Base-by-base conservation (phyloP, 2,797 vertebrate species). In the Diplodus sargus region DNA sequence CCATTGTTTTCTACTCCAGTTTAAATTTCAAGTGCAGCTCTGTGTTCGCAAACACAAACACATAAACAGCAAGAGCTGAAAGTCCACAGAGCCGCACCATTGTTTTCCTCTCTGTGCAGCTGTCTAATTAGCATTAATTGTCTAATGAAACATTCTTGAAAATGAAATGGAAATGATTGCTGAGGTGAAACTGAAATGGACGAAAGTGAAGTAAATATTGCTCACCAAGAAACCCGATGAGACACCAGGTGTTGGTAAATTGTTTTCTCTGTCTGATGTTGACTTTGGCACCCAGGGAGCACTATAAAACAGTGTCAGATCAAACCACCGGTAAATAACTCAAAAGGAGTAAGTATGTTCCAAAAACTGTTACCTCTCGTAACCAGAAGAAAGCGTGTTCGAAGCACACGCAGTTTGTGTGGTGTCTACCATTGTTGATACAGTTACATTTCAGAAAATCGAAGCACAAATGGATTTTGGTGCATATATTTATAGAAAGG, bases 171-270 rank as follows among this genome's bases (percentile, higher is more conserved):
- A 39, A 73, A 66, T 28, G n/a, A 42, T 58, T 48, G 47, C 43
- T 59, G 34, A 20, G 45, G 18, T 68, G 56, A 67, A 25, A 42
- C 13, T 73, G 43, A 70, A 72, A 72, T 17, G 18, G 22, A 49
- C 42, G 56, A 56, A 47, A 58, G 17, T 48, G 5, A 23, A 70
- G 22, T 64, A 51, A 67, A 53, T 62, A 14, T 28, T 73, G 23
- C n/a, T 73, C 42, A 22, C 18, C 22, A 14, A n/a, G 30, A 52
- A 34, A 34, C n/a, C 15, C 25, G 16, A 53, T 34, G 48, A 45
- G 23, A 58, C 15, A 42, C n/a, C 69, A 43, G 56, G 23, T 70
- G 22, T 54, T 60, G 49, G 42, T 66, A 56, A 59, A 67, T 60
- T 47, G 25, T 65, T 58, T 53, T 71, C 7, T 22, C 12, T 25